Evolutionary conservation across 2,113 vertebrate genomes (phyloP).

Genomic region (Xiphias gladius): DNA sequence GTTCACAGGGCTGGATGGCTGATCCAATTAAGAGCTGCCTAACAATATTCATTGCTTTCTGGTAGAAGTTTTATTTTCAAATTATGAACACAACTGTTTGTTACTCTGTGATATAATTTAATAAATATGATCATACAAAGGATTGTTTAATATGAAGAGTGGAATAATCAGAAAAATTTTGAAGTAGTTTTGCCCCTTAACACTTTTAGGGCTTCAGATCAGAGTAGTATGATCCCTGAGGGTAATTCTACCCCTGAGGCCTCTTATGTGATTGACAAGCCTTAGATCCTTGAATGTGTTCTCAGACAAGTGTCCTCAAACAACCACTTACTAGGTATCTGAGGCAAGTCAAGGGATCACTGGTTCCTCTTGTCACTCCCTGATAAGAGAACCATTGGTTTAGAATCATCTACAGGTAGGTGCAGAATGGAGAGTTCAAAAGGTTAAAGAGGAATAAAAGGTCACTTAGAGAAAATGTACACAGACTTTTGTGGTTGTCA

Average conservation of each 20-base stretch:
- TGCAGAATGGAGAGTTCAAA: conserved; percentile 67
- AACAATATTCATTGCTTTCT: conserved; percentile 22
- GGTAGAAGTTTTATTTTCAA: conserved; percentile 23
- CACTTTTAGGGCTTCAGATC: neutral
- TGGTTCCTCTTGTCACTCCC: conserved; percentile 69
- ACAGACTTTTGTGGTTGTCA: conserved; percentile 27
- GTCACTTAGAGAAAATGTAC: conserved; percentile 37
- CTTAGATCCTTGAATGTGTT: conserved; percentile 56
- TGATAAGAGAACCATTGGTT: conserved; percentile 78
- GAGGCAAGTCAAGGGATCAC: conserved; percentile 65
- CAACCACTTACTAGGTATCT: conserved; percentile 72
- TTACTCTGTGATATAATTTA: neutral
- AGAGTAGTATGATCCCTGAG: neutral
- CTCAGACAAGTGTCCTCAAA: conserved; percentile 72
- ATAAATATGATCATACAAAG: conserved; percentile 17
- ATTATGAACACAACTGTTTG: conserved; percentile 11
- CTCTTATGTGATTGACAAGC: conserved; percentile 44
- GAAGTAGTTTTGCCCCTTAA: neutral
- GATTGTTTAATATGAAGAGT: conserved; percentile 1
- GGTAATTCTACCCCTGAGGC: conserved; percentile 1
- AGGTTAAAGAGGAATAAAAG: conserved; percentile 72
- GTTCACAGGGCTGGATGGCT: conserved; percentile 52
- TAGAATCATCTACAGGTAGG: conserved; percentile 69
- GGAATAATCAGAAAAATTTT: conserved; percentile 4
- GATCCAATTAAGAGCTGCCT: conserved; percentile 55